Evolutionary conservation across 2,113 vertebrate genomes (phyloP).

Genomic region (Castor canadensis): DNA sequence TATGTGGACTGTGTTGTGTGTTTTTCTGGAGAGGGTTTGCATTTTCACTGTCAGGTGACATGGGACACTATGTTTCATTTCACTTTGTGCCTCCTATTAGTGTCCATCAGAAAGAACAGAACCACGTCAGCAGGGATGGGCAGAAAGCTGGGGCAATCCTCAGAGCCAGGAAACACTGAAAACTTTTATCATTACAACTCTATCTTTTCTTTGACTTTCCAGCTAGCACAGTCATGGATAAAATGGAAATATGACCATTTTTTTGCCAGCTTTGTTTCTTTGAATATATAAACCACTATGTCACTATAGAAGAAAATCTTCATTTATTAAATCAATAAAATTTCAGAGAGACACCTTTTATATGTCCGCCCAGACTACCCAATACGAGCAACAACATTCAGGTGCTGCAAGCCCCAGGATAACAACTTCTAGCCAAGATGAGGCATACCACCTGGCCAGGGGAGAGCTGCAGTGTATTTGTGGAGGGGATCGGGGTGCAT

Average conservation of each 20-base stretch:
- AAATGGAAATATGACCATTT: background rate
- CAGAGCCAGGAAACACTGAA: background rate
- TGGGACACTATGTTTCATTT: too few relatives aligned
- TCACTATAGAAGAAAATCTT: background rate
- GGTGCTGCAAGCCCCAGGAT: background rate
- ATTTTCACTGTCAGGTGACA: background rate
- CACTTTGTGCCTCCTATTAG: rapidly evolving
- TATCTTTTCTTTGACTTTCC: background rate
- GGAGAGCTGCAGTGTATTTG: too few relatives aligned
- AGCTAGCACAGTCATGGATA: background rate
- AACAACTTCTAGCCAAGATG: too few relatives aligned
- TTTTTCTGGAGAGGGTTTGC: background rate
- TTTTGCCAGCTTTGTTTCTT: background rate
- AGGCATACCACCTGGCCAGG: background rate
- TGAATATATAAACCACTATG: background rate
- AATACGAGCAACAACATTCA: background rate
- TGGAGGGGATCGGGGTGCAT: too few relatives aligned
- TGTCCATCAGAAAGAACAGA: background rate
- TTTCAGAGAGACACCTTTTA: too few relatives aligned
- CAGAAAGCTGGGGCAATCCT: background rate
- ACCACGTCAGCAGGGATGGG: too few relatives aligned
- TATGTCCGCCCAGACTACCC: background rate
- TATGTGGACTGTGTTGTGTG: background rate
- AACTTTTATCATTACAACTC: background rate
- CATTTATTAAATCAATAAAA: background rate